Evolutionary conservation across 2,113 vertebrate genomes (phyloP).

Genomic region (Gracilinanus agilis): DNA sequence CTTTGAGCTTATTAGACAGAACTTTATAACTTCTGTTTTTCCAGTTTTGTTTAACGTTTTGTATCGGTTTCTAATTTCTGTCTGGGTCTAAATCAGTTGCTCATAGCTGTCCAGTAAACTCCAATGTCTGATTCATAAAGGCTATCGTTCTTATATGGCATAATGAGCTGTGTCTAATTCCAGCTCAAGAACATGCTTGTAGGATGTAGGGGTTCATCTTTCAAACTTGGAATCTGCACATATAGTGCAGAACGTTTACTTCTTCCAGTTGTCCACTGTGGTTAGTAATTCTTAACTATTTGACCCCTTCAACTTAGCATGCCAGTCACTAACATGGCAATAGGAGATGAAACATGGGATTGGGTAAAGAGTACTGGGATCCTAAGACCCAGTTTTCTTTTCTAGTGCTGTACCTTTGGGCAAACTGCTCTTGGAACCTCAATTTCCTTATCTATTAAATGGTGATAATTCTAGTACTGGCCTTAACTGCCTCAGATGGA

Average conservation of each 20-base stretch:
- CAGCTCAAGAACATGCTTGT: neutral
- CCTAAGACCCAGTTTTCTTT: neutral
- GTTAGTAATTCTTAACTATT: neutral
- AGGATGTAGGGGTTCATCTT: neutral
- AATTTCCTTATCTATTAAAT: neutral
- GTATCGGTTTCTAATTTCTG: neutral
- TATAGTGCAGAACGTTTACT: neutral
- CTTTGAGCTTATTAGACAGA: neutral
- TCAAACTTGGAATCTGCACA: neutral
- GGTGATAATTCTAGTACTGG: neutral
- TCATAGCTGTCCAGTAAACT: neutral
- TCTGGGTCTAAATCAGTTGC: neutral
- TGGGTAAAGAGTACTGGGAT: neutral
- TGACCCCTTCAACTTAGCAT: neutral
- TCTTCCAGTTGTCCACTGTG: neutral
- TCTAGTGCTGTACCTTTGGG: neutral
- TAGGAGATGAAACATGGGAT: neutral
- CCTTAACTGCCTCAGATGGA: neutral
- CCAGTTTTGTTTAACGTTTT: neutral
- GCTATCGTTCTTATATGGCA: neutral
- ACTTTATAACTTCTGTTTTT: neutral
- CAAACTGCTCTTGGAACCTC: neutral
- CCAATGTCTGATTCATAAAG: neutral
- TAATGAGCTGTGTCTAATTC: neutral
- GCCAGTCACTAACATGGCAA: neutral